These are phyloP conservation scores for Euphonia xanthogaster DNA, from an alignment of 2,797 vertebrate genomes.

Conservation along the genomic window DNA sequence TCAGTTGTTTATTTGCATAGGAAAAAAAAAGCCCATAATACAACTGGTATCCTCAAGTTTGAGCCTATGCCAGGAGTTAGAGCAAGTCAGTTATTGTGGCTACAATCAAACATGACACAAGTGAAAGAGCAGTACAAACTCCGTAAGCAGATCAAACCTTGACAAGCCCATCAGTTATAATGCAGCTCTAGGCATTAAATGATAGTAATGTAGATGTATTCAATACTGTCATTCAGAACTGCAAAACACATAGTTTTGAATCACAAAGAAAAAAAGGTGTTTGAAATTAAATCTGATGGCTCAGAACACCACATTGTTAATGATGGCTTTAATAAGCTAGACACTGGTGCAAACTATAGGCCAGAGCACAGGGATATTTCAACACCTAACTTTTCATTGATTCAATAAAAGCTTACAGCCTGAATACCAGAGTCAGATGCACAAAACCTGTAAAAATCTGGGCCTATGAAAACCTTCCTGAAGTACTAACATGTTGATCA, in stretches of 20 bases:
- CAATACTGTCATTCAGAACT: not conserved
- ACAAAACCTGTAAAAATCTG: not conserved
- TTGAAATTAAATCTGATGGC: not conserved
- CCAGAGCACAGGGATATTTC: not conserved
- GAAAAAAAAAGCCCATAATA: not conserved
- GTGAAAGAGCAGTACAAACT: not conserved
- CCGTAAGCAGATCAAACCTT: not conserved
- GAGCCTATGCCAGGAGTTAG: not conserved
- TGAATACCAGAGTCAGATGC: not conserved
- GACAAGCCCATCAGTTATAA: not conserved
- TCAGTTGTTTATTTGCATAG: not conserved
- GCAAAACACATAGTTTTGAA: not conserved
- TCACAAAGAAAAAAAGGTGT: not conserved
- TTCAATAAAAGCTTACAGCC: not conserved
- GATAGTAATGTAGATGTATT: not conserved
- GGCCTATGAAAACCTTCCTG: not conserved
- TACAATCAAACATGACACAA: not conserved
- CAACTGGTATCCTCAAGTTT: not conserved
- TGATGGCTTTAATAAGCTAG: not conserved
- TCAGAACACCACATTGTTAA: not conserved
- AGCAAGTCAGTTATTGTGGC: not conserved
- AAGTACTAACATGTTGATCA: not conserved
- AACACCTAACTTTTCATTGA: not conserved
- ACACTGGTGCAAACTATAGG: not conserved
- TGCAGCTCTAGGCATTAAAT: not conserved